These are phyloP conservation scores for Phenganax stokvisi DNA, from an alignment of 92 coral and sea anemone species.

Conservation along the genomic window DNA sequence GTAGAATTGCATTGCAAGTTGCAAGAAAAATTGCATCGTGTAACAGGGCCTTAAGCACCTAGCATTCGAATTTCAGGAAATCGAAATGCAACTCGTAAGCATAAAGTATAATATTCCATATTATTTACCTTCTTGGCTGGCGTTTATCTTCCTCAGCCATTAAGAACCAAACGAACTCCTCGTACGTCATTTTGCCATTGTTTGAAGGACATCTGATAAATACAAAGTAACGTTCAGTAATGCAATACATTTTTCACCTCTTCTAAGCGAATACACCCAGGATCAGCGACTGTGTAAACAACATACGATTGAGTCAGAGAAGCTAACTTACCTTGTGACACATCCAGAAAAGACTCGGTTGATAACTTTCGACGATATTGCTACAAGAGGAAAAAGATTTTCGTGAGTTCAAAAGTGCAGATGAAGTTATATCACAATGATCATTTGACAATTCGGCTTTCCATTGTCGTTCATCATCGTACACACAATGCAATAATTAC, in stretches of 20 bases:
- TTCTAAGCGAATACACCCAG: too few species aligned
- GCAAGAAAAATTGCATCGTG: too few species aligned
- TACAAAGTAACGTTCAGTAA: neutral
- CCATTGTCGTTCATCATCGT: neutral
- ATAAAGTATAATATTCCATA: neutral
- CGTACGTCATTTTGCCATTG: conserved; percentile 96
- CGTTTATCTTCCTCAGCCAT: conserved; percentile 98
- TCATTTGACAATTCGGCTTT: neutral
- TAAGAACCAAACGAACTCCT: conserved; percentile 94
- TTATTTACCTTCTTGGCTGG: conserved; percentile 79
- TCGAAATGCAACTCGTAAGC: too few species aligned
- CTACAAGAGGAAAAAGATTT: conserved; percentile 37
- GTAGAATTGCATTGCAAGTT: too few species aligned
- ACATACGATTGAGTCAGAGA: neutral
- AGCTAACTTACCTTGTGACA: conserved; percentile 71
- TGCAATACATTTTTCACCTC: neutral
- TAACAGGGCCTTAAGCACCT: too few species aligned
- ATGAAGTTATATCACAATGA: too few species aligned
- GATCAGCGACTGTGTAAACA: too few species aligned
- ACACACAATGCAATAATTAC: conserved; percentile 39
- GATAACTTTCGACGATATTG: conserved; percentile 72
- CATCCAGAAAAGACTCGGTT: conserved; percentile 92
- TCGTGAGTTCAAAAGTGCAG: neutral
- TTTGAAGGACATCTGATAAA: conserved; percentile 39
- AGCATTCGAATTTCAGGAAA: too few species aligned